These are phyloP conservation scores for Trematomus loennbergii DNA, from an alignment of 2,113 vertebrate genomes.

Conservation along the genomic window DNA sequence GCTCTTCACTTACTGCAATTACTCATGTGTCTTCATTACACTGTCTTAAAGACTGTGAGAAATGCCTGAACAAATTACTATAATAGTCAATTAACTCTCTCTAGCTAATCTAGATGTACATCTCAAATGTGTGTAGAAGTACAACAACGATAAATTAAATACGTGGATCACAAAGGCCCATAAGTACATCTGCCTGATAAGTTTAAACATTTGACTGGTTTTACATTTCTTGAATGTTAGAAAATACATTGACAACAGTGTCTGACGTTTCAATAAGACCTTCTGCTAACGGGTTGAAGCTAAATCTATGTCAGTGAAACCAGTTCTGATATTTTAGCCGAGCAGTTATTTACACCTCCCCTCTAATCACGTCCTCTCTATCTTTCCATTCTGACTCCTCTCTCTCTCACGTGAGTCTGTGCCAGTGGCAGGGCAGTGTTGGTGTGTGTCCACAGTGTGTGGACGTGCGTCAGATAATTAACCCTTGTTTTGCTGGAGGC, in stretches of 20 bases:
- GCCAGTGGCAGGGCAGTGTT: constrained; percentile 75
- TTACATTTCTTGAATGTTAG: no score
- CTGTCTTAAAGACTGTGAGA: not conserved
- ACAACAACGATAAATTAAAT: no score
- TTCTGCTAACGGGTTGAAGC: not conserved
- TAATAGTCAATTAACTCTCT: not conserved
- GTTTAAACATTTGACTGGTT: no score
- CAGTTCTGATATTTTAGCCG: constrained; percentile 27
- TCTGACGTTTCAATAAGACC: not conserved
- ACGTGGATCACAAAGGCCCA: no score
- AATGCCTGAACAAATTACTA: not conserved
- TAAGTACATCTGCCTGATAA: no score
- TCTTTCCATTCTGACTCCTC: constrained; percentile 49
- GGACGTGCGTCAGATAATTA: constrained; percentile 67
- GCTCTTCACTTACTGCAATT: not conserved
- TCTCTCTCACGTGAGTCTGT: constrained; percentile 47
- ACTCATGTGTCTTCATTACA: not conserved
- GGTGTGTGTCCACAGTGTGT: constrained; percentile 57
- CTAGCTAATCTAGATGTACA: not conserved
- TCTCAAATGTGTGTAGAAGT: no score
- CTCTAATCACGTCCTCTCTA: constrained; percentile 60
- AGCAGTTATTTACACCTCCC: constrained; percentile 53
- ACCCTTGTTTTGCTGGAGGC: constrained; percentile 77
- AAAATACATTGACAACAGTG: not conserved
- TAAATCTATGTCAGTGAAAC: constrained; percentile 33